Evolutionary conservation across 2,888 invertebrate genomes (phyloP), one percentile per base, ranked within the genome.

Genomic region (Ceramica pisi): DNA sequence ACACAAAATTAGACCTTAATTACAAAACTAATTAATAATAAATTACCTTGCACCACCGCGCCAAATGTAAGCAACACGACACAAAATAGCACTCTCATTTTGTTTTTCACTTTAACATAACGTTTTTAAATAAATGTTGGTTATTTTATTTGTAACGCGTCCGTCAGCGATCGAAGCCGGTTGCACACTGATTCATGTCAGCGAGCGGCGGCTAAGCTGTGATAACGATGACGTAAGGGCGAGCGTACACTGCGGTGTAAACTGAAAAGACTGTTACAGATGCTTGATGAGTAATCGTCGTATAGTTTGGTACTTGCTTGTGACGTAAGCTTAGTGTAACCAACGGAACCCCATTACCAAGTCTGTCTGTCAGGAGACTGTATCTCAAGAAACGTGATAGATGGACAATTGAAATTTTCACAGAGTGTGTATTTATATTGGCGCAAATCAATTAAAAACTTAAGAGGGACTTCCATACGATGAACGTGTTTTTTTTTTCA

Each of bases 71-170:
- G 61, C 7, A 85, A 57, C 70, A 80, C 73, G 12, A 67, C 69
- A 78, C 76, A 81, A 53, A 84, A 62, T 79, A 84, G 62, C 57
- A 84, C 71, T 78, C 80, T 88, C 88, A 88, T 88, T 68, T 75
- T 65, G 4, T 41, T 68, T 83, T 19, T 53, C 83, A 87, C 84
- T 72, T 66, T 38, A 74, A 79, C 87, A 88, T 87, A 74, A 78
- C 80, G 48, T 67, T 62, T 46, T 12, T 21, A 31, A 48, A 55
- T 48, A 12, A 63, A 60, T 61, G 6, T 56, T 60, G 12, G 44
- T 62, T 19, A 19, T 69, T 51, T 23, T 51, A 21, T 14, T 21
- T 21, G 12, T 9, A n/a, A 21, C n/a, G 31, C 80, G 80, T 62
- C 59, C 46, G 82, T 10, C 10, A 62, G 51, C 67, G 7, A 3